Conservation (phyloP, 2,797 vertebrate genomes). For the Chlorospingus semifuscus region DNA sequence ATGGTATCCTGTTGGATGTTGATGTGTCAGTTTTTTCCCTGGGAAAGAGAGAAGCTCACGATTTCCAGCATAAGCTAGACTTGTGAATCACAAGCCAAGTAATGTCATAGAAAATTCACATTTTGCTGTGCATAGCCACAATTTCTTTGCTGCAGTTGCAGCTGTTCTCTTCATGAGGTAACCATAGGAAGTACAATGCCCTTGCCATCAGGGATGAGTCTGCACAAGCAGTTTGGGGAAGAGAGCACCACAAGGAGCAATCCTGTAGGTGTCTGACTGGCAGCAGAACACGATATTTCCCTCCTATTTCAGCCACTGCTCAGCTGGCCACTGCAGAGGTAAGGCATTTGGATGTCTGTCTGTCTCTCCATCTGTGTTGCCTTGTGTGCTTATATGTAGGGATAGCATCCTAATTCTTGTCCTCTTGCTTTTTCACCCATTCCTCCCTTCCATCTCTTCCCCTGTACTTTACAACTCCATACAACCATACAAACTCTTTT, state of each 20-base stretch:
- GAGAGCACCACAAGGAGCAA: rapidly evolving
- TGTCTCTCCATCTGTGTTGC: neutral
- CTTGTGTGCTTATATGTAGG: neutral
- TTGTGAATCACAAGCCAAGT: neutral
- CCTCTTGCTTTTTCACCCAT: neutral
- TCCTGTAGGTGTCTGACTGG: neutral
- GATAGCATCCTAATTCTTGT: neutral
- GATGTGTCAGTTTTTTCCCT: rapidly evolving
- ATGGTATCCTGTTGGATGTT: neutral
- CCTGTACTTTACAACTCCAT: neutral
- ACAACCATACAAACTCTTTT: neutral
- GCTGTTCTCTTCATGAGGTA: neutral
- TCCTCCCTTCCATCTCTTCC: neutral
- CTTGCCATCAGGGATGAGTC: rapidly evolving
- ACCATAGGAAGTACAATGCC: neutral
- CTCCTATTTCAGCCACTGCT: neutral
- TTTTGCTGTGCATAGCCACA: neutral
- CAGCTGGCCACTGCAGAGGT: neutral
- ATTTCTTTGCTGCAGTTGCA: neutral
- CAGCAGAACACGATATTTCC: neutral
- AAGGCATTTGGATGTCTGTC: neutral
- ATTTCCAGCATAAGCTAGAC: neutral
- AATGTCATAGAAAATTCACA: neutral
- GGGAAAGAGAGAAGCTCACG: rapidly evolving
- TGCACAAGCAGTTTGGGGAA: neutral